These are phyloP conservation scores for Carettochelys insculpta DNA, from an alignment of 2,113 vertebrate species.

Conservation along the genomic window DNA sequence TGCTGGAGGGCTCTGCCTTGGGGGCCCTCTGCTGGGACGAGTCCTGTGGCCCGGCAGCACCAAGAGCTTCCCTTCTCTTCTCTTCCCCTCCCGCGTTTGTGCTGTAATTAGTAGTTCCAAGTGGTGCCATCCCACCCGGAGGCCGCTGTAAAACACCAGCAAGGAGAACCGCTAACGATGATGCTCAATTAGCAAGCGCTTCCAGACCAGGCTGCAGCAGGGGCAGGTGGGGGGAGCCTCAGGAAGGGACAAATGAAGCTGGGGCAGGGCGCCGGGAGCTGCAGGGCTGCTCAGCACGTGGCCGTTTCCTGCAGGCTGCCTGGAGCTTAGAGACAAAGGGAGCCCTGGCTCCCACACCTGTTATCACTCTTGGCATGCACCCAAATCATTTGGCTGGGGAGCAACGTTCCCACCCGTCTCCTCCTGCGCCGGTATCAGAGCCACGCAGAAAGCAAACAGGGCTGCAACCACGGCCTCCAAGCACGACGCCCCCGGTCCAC, in stretches of 20 bases:
- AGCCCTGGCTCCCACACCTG: not conserved
- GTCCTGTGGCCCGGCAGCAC: not conserved
- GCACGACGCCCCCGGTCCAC: not conserved
- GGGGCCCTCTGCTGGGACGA: not conserved
- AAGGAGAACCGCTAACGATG: constrained; percentile 60
- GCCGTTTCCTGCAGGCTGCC: fast-evolving
- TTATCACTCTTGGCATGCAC: not conserved
- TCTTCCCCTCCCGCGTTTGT: constrained; percentile 31
- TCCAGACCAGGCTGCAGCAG: not conserved
- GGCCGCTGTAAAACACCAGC: constrained; percentile 51
- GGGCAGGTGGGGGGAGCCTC: not conserved
- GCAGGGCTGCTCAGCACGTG: fast-evolving
- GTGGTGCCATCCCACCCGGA: constrained; percentile 63
- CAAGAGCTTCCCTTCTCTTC: not conserved
- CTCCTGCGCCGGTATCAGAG: not conserved
- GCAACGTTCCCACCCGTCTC: not conserved
- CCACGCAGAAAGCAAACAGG: not conserved
- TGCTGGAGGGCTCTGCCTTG: fast-evolving
- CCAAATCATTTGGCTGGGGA: not conserved
- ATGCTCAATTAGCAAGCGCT: constrained; percentile 64
- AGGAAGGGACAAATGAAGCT: not conserved
- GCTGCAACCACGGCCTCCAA: not conserved
- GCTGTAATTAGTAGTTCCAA: constrained; percentile 77
- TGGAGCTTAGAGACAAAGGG: not conserved
- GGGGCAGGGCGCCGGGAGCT: not conserved